phyloP scores from a whole-genome alignment of 2,888 invertebrate genomes.

The Craniophora ligustri region DNA sequence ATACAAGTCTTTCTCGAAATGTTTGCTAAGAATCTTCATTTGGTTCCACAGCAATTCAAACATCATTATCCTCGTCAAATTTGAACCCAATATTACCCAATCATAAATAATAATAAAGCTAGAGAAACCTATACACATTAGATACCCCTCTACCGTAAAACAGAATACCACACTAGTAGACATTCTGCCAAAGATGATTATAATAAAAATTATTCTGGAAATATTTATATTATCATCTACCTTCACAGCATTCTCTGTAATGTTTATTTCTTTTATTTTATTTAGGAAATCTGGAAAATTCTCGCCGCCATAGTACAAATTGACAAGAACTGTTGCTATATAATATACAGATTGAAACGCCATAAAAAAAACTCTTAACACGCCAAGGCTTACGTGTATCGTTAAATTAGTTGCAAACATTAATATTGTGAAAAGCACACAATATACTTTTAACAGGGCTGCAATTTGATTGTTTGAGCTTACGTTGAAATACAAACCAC shows the following conservation, averaged over 20 bases:
- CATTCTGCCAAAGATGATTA: background rate
- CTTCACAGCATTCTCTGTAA: background rate
- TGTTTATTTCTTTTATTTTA: background rate
- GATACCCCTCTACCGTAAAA: too few species aligned
- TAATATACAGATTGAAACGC: background rate
- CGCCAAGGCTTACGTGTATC: too few species aligned
- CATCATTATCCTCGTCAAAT: background rate
- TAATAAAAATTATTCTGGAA: background rate
- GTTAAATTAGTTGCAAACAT: background rate
- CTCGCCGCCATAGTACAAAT: background rate
- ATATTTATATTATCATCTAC: background rate
- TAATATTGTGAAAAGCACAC: background rate
- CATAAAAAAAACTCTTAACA: background rate
- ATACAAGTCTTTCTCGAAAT: background rate
- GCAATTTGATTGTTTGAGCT: background rate
- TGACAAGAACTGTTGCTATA: too few species aligned
- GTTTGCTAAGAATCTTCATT: background rate
- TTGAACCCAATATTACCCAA: background rate
- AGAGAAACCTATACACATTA: background rate
- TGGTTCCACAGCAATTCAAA: background rate
- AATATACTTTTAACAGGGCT: background rate
- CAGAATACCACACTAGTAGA: background rate
- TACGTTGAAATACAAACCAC: background rate
- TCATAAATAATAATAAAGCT: background rate
- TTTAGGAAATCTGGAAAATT: background rate